Evolutionary conservation across 1,140 invertebrate genomes (phyloP).

Genomic region (Aradophagus sp.): DNA sequence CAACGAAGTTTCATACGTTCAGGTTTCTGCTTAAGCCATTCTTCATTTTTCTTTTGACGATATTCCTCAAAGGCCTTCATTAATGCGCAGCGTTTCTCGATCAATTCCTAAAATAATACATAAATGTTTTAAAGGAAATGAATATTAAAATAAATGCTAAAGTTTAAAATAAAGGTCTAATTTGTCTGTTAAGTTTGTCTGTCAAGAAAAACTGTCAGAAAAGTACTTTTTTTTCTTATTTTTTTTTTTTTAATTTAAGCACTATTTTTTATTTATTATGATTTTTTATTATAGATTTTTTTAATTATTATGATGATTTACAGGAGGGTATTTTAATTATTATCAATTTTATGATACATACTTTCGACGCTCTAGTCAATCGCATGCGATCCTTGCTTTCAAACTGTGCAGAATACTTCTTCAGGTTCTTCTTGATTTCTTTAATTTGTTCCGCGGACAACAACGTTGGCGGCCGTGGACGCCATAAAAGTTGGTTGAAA

Average conservation of each 20-base stretch:
- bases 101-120: constrained; percentile 90
- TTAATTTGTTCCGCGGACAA: constrained; percentile 87
- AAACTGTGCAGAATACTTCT: constrained; percentile 97
- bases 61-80: constrained; percentile 92
- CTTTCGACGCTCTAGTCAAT: constrained; percentile 94
- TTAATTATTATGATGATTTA: no score
- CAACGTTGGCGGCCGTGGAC: constrained; percentile 92
- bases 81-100: constrained; percentile 92
- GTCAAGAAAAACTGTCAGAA: no score
- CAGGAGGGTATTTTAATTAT: no score
- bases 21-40: constrained; percentile 85
- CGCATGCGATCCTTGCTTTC: constrained; percentile 96
- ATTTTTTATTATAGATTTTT: no score
- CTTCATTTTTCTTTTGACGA: constrained; percentile 82
- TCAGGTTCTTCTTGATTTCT: constrained; percentile 98
- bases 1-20: constrained; percentile 88
- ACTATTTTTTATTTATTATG: no score
- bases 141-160: no score
- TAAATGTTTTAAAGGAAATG: constrained; percentile 31
- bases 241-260: no score
- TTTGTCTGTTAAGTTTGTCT: no score
- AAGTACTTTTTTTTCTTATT: no score
- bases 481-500: constrained; percentile 97
- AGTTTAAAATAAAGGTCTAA: no score
- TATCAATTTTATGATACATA: constrained; percentile 55